Evolutionary conservation across 2,797 vertebrate species (phyloP).

Genomic region (Taenioides sp.): DNA sequence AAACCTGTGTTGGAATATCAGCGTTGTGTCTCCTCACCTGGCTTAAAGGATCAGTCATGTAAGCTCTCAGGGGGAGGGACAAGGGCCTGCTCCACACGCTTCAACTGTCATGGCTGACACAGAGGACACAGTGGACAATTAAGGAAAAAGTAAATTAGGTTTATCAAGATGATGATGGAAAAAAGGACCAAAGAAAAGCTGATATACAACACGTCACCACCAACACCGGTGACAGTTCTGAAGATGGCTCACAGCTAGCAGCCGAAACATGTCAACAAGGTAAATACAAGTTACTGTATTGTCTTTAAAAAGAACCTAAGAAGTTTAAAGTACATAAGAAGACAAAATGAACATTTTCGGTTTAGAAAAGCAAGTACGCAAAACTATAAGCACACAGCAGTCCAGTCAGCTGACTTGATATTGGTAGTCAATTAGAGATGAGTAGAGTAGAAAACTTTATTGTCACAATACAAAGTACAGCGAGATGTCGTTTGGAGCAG

Average conservation of each 20-base stretch:
- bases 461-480: too few relatives aligned
- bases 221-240: too few relatives aligned
- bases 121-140: background rate
- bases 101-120: conserved; percentile 32
- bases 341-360: too few relatives aligned
- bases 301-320: too few relatives aligned
- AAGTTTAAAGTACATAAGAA: too few relatives aligned
- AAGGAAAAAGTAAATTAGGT: background rate
- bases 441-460: too few relatives aligned
- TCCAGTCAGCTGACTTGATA: background rate
- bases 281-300: too few relatives aligned
- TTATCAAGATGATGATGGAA: background rate
- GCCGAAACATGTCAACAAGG: too few relatives aligned
- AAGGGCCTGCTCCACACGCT: conserved; percentile 35
- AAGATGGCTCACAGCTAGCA: too few relatives aligned
- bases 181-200: background rate
- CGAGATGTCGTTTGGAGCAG: too few relatives aligned
- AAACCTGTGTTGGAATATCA: conserved; percentile 70
- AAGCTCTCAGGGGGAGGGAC: conserved; percentile 64
- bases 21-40: conserved; percentile 63
- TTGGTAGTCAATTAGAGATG: background rate
- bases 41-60: conserved; percentile 68
- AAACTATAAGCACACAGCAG: background rate
- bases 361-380: background rate
- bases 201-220: too few relatives aligned